A percentile compares a stretch with the other conserved stretches of the same genome.
Evolutionary conservation across 2,113 vertebrate species (phyloP).

Genomic region (Tichodroma muraria): DNA sequence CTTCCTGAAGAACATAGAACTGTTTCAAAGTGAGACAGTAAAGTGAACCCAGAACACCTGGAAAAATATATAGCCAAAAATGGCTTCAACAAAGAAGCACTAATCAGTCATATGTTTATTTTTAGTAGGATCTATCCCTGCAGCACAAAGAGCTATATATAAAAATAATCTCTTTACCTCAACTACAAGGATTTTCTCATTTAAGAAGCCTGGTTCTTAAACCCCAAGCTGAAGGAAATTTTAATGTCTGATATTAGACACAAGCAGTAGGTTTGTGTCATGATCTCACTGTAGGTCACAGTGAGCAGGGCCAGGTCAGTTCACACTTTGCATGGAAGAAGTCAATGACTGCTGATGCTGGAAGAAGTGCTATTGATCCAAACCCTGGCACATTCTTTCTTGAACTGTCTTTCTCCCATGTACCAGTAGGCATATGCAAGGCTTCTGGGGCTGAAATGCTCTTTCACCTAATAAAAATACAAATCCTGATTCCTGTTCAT

Average conservation of each 20-base stretch:
- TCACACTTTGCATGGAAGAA: not conserved
- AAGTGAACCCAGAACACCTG: not conserved
- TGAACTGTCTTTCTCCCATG: not conserved
- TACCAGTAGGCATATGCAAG: not conserved
- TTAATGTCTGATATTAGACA: not conserved
- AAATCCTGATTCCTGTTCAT: not conserved
- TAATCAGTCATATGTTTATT: not conserved
- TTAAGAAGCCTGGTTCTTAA: not conserved
- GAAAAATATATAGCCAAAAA: not conserved
- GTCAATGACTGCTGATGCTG: not conserved
- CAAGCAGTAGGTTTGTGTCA: not conserved
- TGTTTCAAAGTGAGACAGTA: not conserved
- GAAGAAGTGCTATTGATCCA: not conserved
- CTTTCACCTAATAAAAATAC: not conserved
- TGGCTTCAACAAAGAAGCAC: not conserved
- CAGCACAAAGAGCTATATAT: not conserved
- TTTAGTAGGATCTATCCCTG: not conserved
- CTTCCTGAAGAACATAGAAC: not conserved
- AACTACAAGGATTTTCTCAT: not conserved
- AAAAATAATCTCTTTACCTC: conserved; percentile 9
- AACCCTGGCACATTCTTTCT: not conserved
- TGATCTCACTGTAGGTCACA: not conserved
- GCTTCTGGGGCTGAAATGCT: not conserved
- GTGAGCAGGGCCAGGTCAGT: not conserved
- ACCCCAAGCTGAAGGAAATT: not conserved